Evolutionary conservation across 2,888 invertebrate species (phyloP).

Genomic region (Nomada flava): DNA sequence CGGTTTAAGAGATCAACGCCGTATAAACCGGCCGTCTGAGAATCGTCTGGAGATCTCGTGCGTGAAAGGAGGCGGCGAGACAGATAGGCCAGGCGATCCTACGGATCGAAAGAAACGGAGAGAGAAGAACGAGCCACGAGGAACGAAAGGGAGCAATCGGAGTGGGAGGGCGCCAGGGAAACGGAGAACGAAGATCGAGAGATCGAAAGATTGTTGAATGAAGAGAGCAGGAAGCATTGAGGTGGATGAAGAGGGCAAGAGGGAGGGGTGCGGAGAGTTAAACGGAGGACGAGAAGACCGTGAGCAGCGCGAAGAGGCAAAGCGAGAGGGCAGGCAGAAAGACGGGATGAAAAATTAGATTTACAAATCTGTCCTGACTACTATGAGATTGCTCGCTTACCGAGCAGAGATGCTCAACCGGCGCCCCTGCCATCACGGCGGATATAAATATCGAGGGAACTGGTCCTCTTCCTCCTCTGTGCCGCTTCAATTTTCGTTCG

Average conservation of each 20-base stretch:
- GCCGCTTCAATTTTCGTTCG: slow-evolving; percentile 10
- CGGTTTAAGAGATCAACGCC: slow-evolving; percentile 83
- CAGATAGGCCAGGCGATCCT: slow-evolving; percentile 20
- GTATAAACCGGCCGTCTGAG: slow-evolving; percentile 80
- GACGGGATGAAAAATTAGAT: slow-evolving; percentile 82
- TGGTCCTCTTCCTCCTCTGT: neutral
- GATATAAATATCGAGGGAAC: slow-evolving; percentile 31
- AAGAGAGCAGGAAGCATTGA: slow-evolving; percentile 34
- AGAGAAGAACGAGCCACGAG: slow-evolving; percentile 15
- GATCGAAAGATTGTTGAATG: slow-evolving; percentile 20
- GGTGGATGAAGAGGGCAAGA: neutral
- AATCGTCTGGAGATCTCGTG: slow-evolving; percentile 77
- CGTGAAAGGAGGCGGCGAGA: slow-evolving; percentile 59
- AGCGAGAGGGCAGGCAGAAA: slow-evolving; percentile 67
- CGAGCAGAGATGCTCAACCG: slow-evolving; percentile 66
- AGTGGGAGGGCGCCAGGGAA: slow-evolving; percentile 48
- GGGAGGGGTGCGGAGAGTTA: slow-evolving; percentile 46
- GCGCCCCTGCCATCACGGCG: neutral
- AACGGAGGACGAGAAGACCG: slow-evolving; percentile 57
- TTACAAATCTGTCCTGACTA: slow-evolving; percentile 82
- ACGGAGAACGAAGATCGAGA: slow-evolving; percentile 35
- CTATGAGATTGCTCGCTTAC: slow-evolving; percentile 76
- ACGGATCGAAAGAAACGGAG: slow-evolving; percentile 23
- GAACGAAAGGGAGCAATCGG: slow-evolving; percentile 1
- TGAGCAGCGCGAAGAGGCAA: slow-evolving; percentile 60